Evolutionary conservation across 2,797 vertebrate species (phyloP), one percentile per base, ranked within the genome.

Genomic region (Enteromius mattozi): DNA sequence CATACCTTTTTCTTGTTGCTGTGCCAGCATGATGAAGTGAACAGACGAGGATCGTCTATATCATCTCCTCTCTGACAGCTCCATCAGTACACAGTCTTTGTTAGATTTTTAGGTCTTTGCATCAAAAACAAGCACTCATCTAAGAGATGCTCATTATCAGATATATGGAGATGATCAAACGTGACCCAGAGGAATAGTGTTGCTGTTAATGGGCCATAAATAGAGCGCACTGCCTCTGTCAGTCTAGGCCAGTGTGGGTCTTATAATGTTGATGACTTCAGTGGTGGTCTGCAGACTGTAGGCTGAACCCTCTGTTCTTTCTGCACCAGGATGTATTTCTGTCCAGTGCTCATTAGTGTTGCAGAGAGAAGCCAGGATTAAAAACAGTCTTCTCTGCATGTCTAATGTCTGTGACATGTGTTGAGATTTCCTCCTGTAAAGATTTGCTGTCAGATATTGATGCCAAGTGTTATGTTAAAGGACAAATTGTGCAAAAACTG

Each of bases 331-430:
- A 65, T 82, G 56, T 85, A 81, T 89, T 84, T 84, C 56, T 56
- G 61, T 71, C 65, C 78, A 65, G 74, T 83, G 35, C 85, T 89
- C 88, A 88, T 91, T 89, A 91, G 82, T 33, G 66, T 66, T 56
- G 49, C 86, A 45, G 81, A 80, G 74, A 68, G 51, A 81, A 71
- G 79, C 63, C 47, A 72, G 78, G 84, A 88, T 87, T 83, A 51
- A 80, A 84, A 85, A 85, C 35, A 72, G 72, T 33, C 35, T 61
- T 80, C 74, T 76, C 65, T 54, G 68, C 83, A 83, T 47, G 66
- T 81, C 61, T 75, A 83, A 85, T 70, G 30, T 86, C 54, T 37
- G 74, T 81, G 80, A 56, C 65, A 63, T 74, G 70, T 83, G 77
- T 83, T 79, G 30, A 33, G 30, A 65, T 65, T 65, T 33, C 63